These are phyloP conservation scores for Zapus hudsonius DNA, from an alignment of 2,113 vertebrate genomes.

Conservation along the genomic window DNA sequence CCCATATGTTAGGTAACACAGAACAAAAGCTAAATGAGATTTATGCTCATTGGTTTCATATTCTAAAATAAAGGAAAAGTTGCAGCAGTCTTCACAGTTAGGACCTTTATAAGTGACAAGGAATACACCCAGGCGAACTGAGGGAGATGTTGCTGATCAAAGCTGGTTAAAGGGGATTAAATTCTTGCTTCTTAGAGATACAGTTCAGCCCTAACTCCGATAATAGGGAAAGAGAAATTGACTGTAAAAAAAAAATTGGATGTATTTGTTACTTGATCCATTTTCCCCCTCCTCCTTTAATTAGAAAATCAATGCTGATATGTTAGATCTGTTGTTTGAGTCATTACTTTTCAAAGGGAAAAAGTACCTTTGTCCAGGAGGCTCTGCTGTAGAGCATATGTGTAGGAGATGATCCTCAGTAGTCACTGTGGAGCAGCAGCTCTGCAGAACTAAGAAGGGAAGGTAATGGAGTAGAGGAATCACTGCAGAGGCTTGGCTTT, in stretches of 20 bases:
- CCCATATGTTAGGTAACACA: accelerated
- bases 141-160: background rate
- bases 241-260: constrained; percentile 51
- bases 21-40: background rate
- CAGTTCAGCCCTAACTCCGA: constrained; percentile 52
- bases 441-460: constrained; percentile 40
- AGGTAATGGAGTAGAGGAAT: constrained; percentile 47
- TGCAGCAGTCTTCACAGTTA: background rate
- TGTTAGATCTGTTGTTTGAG: constrained; percentile 70
- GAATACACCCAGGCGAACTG: background rate
- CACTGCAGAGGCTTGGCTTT: constrained; percentile 28
- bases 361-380: constrained; percentile 30
- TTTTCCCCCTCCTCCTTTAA: constrained; percentile 70
- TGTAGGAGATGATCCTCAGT: background rate
- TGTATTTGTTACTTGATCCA: constrained; percentile 63
- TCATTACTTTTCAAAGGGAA: constrained; percentile 37
- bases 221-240: constrained; percentile 40
- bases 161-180: background rate
- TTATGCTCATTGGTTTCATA: background rate
- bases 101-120: background rate
- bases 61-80: background rate
- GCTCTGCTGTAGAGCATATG: background rate
- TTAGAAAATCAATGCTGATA: constrained; percentile 73
- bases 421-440: constrained; percentile 45
- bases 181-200: background rate